phyloP scores from a whole-genome alignment of 1,140 invertebrate genomes.

The Adoxophyes honmai region DNA sequence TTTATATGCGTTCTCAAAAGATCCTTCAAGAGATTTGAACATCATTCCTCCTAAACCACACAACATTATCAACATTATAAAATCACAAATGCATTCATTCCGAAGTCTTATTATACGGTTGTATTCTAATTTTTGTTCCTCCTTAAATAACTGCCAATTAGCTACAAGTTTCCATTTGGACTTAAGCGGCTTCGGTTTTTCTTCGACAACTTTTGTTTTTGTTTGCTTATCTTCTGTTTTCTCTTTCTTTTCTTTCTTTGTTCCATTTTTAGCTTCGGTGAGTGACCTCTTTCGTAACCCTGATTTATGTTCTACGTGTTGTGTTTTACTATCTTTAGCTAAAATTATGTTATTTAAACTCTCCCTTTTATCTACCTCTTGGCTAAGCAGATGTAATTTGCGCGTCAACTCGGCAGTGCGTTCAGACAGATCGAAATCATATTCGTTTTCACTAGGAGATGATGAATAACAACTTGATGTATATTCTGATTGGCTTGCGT shows the following conservation, averaged over 20 bases:
- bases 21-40: conserved; percentile 88
- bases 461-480: conserved; percentile 74
- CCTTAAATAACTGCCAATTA: conserved; percentile 78
- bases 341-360: conserved; percentile 38
- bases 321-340: conserved; percentile 19
- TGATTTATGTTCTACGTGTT: conserved; percentile 36
- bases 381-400: conserved; percentile 62
- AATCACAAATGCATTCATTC: conserved; percentile 82
- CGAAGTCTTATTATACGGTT: conserved; percentile 76
- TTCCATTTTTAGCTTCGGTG: conserved; percentile 25
- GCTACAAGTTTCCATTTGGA: conserved; percentile 62
- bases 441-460: conserved; percentile 74
- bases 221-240: conserved; percentile 31
- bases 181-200: conserved; percentile 32
- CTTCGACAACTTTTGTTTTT: conserved; percentile 32
- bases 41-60: conserved; percentile 88
- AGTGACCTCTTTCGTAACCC: conserved; percentile 53
- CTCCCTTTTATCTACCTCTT: conserved; percentile 51
- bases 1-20: conserved; percentile 91
- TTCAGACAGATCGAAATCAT: conserved; percentile 71
- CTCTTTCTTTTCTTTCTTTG: conserved; percentile 30
- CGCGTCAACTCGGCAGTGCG: conserved; percentile 65
- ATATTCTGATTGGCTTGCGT: conserved; percentile 74
- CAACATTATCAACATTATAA: conserved; percentile 82
- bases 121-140: conserved; percentile 79